These are phyloP conservation scores for Protonemura montana DNA, from an alignment of 2,888 invertebrate genomes.

Conservation along the genomic window DNA sequence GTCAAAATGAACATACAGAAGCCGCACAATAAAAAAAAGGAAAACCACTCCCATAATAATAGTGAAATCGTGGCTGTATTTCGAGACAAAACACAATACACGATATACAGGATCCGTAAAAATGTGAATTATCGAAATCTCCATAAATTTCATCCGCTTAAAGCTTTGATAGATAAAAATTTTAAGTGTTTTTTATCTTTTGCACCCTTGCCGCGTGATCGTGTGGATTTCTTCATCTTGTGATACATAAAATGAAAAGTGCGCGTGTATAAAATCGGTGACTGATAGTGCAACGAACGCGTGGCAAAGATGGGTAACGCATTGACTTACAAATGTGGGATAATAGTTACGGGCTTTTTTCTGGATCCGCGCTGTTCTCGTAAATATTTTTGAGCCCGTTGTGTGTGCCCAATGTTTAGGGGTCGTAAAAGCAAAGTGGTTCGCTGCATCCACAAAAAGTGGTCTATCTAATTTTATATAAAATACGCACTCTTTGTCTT, in stretches of 20 bases:
- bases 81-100: background rate
- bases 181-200: slow-evolving; percentile 24
- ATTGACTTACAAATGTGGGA: slow-evolving; percentile 12
- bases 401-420: slow-evolving; percentile 13
- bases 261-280: background rate
- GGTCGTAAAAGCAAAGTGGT: slow-evolving; percentile 32
- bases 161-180: slow-evolving; percentile 33
- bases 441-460: background rate
- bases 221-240: background rate
- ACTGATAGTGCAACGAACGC: background rate
- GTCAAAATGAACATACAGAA: slow-evolving; percentile 5
- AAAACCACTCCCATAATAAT: background rate
- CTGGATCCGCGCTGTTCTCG: background rate
- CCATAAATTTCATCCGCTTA: slow-evolving; percentile 28
- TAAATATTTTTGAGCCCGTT: slow-evolving; percentile 21
- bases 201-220: background rate
- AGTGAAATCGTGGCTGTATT: background rate
- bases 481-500: background rate
- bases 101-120: background rate
- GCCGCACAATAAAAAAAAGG: background rate
- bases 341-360: slow-evolving; percentile 3
- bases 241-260: background rate
- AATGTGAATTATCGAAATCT: slow-evolving; percentile 22
- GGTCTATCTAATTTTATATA: background rate
- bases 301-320: background rate